Evolutionary conservation across 2,888 invertebrate genomes (phyloP), one percentile per base, ranked within the genome.

Genomic region (Apodemia duryi): DNA sequence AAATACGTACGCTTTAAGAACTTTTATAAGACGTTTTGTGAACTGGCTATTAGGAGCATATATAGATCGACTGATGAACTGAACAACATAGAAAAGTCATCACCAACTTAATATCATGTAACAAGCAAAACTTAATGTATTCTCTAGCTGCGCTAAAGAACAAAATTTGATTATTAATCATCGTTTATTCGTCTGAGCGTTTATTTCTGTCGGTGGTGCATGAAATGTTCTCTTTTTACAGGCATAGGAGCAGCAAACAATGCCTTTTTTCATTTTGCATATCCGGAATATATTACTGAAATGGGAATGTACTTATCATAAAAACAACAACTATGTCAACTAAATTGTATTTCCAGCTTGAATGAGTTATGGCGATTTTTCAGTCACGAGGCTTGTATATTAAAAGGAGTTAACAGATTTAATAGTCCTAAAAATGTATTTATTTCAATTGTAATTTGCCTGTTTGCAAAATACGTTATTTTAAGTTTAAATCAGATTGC

Each of bases 1-100:
- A 65, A 65, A 66, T 70, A 68, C 64, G 54, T 70, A 69, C 63
- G 32, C 63, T 68, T 28, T 68, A 66, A 66, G 66, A 62, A 67
- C 65, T 62, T 61, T 66, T 63, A 60, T 63, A 54, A 51, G 43
- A 61, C 61, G 57, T 62, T 62, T 61, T 63, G 63, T 63, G 63
- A 51, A 63, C 38, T 54, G 63, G 52, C 38, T 63, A 65, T 65
- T 65, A 69, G 64, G 66, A 67, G 61, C 64, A 61, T 64, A 61
- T 35, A 35, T 35, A 35, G 11, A 49, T 46, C 51, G 61, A 64
- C 46, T 64, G 49, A 60, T 35, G 51, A 61, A 49, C 61, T 51
- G 49, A 61, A 61, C 64, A 51, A 28, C 61, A 51, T 51, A 49
- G 2, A 10, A 54, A 11, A 61, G 21, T 60, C 38, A 51, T 61